Base-by-base conservation (phyloP, 2,888 invertebrate genomes). In the Linnaemya vulpina region DNA sequence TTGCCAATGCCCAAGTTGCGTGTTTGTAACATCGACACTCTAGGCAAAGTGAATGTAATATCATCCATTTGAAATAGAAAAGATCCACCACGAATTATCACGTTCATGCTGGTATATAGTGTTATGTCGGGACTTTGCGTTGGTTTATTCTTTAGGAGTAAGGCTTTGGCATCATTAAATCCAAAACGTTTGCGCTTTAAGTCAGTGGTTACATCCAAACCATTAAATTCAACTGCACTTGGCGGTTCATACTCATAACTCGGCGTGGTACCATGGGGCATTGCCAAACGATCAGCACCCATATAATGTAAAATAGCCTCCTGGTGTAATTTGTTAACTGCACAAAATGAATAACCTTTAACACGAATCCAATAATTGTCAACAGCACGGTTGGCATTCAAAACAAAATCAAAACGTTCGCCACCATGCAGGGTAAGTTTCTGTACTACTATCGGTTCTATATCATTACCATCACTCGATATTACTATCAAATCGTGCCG, bases 331-430 rank as follows among this genome's bases (percentile, higher is more conserved):
- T 89, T 87, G 40, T 88, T 87, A 20, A 77, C 78, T 1, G 86
- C 88, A 83, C 91, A 91, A 79, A 91, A 90, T 58, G 88, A 88
- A 53, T 89, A 89, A 20, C 91, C 91, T 84, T 91, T 91, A 9
- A 91, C 77, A 35, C 91, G 90, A 49, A 91, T 78, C 91, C 91
- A 91, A 79, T 91, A 91, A 62, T 91, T 91, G 15, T 79, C 86
- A 38, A 90, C 87, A n/a, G 84, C 83, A 49, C 88, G 89, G 81
- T 90, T 90, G 11, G 91, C 90, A 60, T 91, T 89, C 49, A 91
- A 71, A 8, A 91, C 88, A 84, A 91, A 90, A 77, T 91, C 91
- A 40, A 88, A 91, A n/a, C 91, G 89, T 82, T 91, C 91, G 0
- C 89, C 91, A 1, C 89, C 89, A 83, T 90, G 88, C 3, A 91